Base-by-base conservation (phyloP, 2,113 vertebrate genomes). In the Urocitellus parryii region DNA sequence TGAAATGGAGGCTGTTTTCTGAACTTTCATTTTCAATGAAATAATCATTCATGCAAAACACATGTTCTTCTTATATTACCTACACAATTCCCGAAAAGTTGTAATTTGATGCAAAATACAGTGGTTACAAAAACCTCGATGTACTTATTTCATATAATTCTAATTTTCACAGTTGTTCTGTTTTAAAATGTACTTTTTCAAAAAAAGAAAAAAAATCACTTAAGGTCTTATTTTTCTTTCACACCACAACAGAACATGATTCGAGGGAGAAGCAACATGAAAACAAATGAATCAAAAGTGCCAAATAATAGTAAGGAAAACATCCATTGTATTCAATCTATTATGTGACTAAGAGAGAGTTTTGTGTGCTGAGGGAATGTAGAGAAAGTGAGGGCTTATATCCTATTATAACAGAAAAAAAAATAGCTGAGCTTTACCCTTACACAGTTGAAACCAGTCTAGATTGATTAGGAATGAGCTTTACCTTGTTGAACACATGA, bases 21-120 rank as follows among this genome's bases (percentile, higher is more conserved):
- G 27, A 63, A 84, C 68, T 89, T 95, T 80, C 4, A 80, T 93
- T 88, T 96, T 88, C n/a, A 88, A 37, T 67, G 5, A 92, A 77
- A 84, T 79, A 68, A 92, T 73, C 32, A 63, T 37, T 91, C 45
- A 81, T 83, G 20, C 2, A 87, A 91, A 93, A n/a, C 16, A 88
- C 13, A 84, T 81, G 22, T 0, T 67, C 16, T 68, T 90, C 63
- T 88, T 88, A 18, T 48, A 37, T 81, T 87, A 83, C 13, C 5
- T 89, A 68, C 8, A 37, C 2, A 82, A 90, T 74, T 82, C 13
- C 24, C 56, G n/a, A 93, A 79, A 96, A 39, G 11, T 92, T 42
- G 85, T 79, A 80, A 73, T 77, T 67, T 80, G 20, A 72, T 76
- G 5, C 7, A 87, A 95, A 91, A 70, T 20, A 37, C 8, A 88